Evolutionary conservation across 2,113 vertebrate genomes (phyloP), one percentile per base, ranked within the genome.

Genomic region (Chamaea fasciata): DNA sequence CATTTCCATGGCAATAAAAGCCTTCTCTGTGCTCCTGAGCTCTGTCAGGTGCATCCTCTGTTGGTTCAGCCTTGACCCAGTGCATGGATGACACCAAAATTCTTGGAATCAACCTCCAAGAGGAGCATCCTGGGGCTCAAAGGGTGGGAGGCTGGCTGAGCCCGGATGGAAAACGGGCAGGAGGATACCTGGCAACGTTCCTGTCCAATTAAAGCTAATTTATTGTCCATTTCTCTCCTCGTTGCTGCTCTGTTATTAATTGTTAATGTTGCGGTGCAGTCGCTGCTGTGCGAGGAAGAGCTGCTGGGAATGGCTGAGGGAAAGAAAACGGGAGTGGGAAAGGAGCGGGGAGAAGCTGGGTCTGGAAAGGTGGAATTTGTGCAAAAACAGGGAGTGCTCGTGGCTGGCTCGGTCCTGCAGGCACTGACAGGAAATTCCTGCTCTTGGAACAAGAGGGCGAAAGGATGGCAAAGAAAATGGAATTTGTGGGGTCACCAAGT

Each of bases 131-230:
- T 35, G 42, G 56, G 82, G 64, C 1, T 56, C 42, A 57, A 44
- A 78, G 52, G 31, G n/a, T 49, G 59, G 24, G 23, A 87, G 62
- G 41, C 3, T 16, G 46, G 74, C 68, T 12, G 44, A 91, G 68
- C 59, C 7, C 1, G 3, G 63, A 31, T 7, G 33, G 49, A 63
- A 44, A 47, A 60, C 0, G 9, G 55, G 77, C 86, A 80, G 68
- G 60, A 92, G 63, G 75, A 85, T 91, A 84, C 87, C 84, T 88
- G 92, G 82, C 85, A 90, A 55, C 83, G 46, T 73, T 91, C 62
- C 67, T 92, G 87, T 77, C 91, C 87, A 94, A 88, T 96, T 96
- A 92, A 71, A 90, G 47, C 22, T 44, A 55, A 96, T 95, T 86
- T 88, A 97, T 95, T 52, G 75, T 59, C 89, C 62, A 23, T 39